Evolutionary conservation across 1,140 invertebrate species (phyloP).

Genomic region (Lucilia cuprina): DNA sequence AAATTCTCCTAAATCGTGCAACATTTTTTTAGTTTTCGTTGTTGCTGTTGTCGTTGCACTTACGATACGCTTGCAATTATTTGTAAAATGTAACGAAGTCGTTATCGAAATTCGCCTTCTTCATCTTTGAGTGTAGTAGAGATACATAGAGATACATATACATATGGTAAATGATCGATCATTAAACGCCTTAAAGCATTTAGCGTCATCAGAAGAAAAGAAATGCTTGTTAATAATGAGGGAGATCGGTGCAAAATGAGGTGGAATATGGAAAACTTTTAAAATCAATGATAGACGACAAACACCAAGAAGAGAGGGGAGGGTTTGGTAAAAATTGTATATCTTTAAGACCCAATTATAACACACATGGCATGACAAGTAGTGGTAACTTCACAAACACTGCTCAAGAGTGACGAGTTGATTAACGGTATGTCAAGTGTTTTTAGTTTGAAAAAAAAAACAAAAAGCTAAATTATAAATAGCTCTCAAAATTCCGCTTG

Average conservation of each 20-base stretch:
- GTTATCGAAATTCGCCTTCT: conserved; percentile 27
- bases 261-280: neutral
- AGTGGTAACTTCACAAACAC: neutral
- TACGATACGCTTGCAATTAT: neutral
- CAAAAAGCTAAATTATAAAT: neutral
- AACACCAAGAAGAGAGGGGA: neutral
- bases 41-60: neutral
- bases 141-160: neutral
- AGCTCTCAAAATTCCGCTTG: neutral
- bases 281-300: neutral
- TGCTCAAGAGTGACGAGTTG: conserved; percentile 20
- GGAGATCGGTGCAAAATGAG: neutral
- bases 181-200: conserved; percentile 32
- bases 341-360: too few relatives aligned
- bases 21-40: neutral
- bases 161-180: conserved; percentile 20
- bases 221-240: neutral
- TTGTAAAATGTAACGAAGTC: conserved; percentile 1
- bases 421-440: conserved; percentile 24
- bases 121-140: neutral
- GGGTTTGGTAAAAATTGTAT: neutral
- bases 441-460: neutral
- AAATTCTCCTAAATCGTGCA: neutral
- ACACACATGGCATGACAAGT: too few relatives aligned
- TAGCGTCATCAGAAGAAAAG: neutral